Evolutionary conservation across 2,797 vertebrate genomes (phyloP).

Genomic region (Rhinogobio ventralis): DNA sequence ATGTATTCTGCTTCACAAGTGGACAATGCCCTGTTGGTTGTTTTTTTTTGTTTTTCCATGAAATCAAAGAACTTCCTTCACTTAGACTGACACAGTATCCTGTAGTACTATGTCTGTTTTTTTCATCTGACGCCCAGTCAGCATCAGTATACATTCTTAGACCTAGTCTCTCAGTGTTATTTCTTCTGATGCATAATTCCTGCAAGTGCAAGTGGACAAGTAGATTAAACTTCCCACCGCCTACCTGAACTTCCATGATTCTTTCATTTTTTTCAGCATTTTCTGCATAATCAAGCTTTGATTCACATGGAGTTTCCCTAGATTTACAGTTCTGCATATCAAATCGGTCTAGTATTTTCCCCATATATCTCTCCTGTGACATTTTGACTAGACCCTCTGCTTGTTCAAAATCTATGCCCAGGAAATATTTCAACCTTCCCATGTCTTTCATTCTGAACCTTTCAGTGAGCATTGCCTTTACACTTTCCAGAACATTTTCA

Average conservation of each 20-base stretch:
- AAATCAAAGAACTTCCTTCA: too few species aligned
- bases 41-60: too few species aligned
- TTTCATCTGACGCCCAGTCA: too few species aligned
- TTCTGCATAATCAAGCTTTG: slow-evolving; percentile 39
- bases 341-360: slow-evolving; percentile 24
- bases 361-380: slow-evolving; percentile 40
- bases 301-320: not conserved
- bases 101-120: too few species aligned
- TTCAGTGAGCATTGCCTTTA: not conserved
- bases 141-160: not conserved
- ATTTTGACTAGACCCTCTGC: slow-evolving; percentile 7
- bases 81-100: too few species aligned
- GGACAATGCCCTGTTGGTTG: too few species aligned
- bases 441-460: slow-evolving; percentile 48
- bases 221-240: slow-evolving; percentile 41
- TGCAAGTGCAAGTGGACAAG: slow-evolving; percentile 32
- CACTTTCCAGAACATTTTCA: not conserved
- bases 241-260: slow-evolving; percentile 47
- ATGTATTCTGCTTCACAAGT: too few species aligned
- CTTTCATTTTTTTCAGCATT: slow-evolving; percentile 4
- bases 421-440: slow-evolving; percentile 23
- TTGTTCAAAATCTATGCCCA: slow-evolving; percentile 44
- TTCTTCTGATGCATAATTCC: slow-evolving; percentile 38
- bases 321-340: not conserved
- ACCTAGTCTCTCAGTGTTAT: not conserved